Evolutionary conservation across 2,888 invertebrate species (phyloP), one percentile per base, ranked within the genome.

Genomic region (Plagodis pulveraria): DNA sequence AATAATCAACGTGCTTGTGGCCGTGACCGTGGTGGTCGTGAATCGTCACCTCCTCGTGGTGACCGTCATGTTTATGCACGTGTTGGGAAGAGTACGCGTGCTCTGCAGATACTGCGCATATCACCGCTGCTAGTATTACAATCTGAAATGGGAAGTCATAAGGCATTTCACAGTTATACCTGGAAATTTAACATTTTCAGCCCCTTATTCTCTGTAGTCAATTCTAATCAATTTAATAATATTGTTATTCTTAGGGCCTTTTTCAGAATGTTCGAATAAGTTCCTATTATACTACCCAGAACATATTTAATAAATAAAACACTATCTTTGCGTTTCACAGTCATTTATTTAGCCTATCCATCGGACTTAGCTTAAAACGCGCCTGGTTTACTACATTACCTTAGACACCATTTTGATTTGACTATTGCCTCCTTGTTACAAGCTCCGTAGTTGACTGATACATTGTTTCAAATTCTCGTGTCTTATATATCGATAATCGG

Each of bases 81-180:
- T 73, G 71, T 46, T 78, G 80, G 5, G 76, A 74, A 10, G 77
- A 78, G 65, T 69, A 71, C 12, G 75, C 78, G 41, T 74, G 72
- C 42, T 70, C 64, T 10, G 69, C 69, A 7, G 50, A 57, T 7
- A 56, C 70, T 2, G 62, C 72, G 8, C 67, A 66, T n/a, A 69
- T 58, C 22, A 69, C 12, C 2, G 62, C 66, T 44, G 65, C 62
- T 11, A 71, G 12, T 7, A 67, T n/a, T 22, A 63, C 46, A 8
- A 66, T 51, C 70, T 70, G 62, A 12, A 12, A 12, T 6, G n/a
- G 2, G 5, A 10, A 41, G n/a, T 41, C 38, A 9, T 38, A 8
- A 38, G 38, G 38, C 9, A 38, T 38, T 38, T 9, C 38, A 38
- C 6, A 38, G 7, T 38, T 38, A 4, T 38, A 5, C 2, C 1